Percentiles rank a stretch among this genome's conserved stretches.
Evolutionary conservation across 2,888 invertebrate species (phyloP).

Genomic region (Epicampocera succincta): DNA sequence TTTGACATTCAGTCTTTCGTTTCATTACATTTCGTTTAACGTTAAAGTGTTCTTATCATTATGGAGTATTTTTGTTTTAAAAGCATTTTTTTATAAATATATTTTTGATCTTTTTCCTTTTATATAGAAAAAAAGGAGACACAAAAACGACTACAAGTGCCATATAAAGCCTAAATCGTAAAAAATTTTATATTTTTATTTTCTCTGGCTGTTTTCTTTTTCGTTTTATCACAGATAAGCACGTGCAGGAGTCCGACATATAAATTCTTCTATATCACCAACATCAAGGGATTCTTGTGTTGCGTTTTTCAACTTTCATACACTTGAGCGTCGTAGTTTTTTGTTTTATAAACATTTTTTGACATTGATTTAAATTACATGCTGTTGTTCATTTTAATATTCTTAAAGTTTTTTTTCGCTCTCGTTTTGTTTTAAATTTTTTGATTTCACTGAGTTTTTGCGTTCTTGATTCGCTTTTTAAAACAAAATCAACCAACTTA

Average conservation of each 20-base stretch:
- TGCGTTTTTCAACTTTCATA: background rate
- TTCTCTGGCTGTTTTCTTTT: background rate
- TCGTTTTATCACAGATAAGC: constrained; percentile 62
- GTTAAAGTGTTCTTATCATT: constrained; percentile 64
- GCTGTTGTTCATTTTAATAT: constrained; percentile 67
- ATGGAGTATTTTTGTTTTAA: constrained; percentile 39
- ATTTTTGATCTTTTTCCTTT: constrained; percentile 17
- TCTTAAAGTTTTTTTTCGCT: constrained; percentile 38
- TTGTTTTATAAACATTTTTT: constrained; percentile 55
- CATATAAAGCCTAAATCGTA: constrained; percentile 62
- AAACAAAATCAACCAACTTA: constrained; percentile 36
- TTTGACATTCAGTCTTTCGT: constrained; percentile 11
- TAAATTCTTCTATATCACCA: constrained; percentile 36
- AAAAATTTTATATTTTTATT: constrained; percentile 31
- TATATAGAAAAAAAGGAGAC: no score
- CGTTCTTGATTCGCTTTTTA: constrained; percentile 2
- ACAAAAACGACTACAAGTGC: constrained; percentile 56
- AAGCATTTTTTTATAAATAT: constrained; percentile 6
- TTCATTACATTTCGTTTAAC: constrained; percentile 40
- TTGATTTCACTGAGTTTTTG: constrained; percentile 30
- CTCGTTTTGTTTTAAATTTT: constrained; percentile 9
- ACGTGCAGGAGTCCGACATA: constrained; percentile 55
- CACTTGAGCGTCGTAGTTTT: constrained; percentile 45
- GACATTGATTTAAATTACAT: constrained; percentile 70
- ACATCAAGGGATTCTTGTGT: constrained; percentile 24